Conservation (phyloP, 1,140 invertebrate species). For the Magallana ariakensis region DNA sequence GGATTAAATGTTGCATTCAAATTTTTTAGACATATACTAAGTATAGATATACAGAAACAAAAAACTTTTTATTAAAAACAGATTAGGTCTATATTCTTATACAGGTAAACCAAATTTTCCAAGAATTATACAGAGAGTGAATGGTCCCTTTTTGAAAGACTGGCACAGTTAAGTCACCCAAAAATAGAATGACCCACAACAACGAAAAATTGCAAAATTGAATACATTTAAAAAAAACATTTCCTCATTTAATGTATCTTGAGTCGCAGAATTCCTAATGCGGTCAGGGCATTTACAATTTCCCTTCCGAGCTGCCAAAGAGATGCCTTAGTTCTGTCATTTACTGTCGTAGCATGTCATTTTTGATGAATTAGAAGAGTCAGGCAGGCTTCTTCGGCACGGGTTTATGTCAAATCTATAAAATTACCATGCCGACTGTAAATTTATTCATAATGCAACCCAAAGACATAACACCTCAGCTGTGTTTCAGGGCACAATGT, state of each 20-base stretch:
- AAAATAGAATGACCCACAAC: too few relatives aligned
- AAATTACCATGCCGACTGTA: constrained; percentile 33
- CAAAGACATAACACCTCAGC: neutral
- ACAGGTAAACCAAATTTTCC: too few relatives aligned
- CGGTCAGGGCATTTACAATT: constrained; percentile 11
- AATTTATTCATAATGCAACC: constrained; percentile 31
- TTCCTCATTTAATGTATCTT: neutral
- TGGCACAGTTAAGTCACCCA: neutral
- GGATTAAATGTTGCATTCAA: too few relatives aligned
- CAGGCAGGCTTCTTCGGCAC: neutral
- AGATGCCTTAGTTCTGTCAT: constrained; percentile 7
- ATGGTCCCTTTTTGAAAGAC: neutral
- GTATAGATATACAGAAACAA: too few relatives aligned
- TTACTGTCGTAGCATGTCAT: neutral
- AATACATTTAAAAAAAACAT: neutral
- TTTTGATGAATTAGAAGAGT: constrained; percentile 21
- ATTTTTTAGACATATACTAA: too few relatives aligned
- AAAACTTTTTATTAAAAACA: too few relatives aligned
- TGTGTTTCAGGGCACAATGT: constrained; percentile 5
- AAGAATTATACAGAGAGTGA: too few relatives aligned
- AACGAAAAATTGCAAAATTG: too few relatives aligned
- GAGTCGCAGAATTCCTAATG: neutral
- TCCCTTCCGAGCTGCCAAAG: neutral
- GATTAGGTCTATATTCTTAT: too few relatives aligned
- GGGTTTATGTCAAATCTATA: constrained; percentile 31